phyloP scores from a whole-genome alignment of 1,140 invertebrate genomes.

The Achatina immaculata region DNA sequence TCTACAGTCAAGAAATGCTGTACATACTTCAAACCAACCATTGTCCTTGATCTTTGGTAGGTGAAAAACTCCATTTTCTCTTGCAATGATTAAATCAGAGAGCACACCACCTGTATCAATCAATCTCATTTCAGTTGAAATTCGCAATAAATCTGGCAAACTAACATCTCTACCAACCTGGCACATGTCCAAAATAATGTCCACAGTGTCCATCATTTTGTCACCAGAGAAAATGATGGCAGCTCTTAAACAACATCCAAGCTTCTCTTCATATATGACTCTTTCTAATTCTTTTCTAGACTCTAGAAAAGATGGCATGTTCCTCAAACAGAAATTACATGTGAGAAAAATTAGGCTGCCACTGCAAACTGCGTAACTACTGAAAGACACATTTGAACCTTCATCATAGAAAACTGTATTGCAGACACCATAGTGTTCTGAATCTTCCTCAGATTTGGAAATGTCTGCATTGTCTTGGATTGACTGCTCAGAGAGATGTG shows the following conservation, averaged over 20 bases:
- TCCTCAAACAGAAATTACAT: neutral
- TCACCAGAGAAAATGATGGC: neutral
- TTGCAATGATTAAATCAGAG: neutral
- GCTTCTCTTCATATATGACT: neutral
- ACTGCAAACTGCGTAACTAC: neutral
- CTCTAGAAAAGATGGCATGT: neutral
- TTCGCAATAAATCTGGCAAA: constrained; percentile 1
- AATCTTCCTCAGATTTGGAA: neutral
- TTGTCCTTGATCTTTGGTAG: neutral
- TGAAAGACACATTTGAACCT: neutral
- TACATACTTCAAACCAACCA: constrained; percentile 2
- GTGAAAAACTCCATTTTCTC: neutral
- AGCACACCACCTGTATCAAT: neutral
- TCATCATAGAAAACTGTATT: neutral
- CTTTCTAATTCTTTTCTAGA: neutral
- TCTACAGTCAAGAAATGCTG: neutral
- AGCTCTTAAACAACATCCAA: neutral
- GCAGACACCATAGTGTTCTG: neutral
- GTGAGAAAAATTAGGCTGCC: neutral
- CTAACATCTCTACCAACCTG: neutral
- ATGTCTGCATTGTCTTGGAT: neutral
- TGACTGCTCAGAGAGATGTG: neutral
- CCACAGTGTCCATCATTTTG: neutral
- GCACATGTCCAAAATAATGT: neutral
- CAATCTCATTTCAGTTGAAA: neutral